Evolutionary conservation across 1,140 invertebrate genomes (phyloP).

Genomic region (Camponotus vicinus): DNA sequence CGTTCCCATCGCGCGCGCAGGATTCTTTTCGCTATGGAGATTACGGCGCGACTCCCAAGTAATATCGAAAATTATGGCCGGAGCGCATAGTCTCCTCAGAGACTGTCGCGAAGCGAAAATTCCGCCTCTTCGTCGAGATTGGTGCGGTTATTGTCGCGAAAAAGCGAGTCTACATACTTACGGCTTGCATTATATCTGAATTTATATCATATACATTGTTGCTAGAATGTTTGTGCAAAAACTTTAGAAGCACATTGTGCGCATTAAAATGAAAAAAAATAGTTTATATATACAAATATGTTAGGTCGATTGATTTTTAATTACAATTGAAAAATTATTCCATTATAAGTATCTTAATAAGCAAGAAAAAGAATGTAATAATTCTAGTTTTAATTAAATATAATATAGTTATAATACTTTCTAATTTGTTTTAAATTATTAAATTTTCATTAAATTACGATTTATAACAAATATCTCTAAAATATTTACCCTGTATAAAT

Average conservation of each 20-base stretch:
- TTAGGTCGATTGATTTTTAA: not conserved
- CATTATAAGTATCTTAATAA: not conserved
- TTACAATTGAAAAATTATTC: not conserved
- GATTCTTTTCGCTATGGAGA: conserved; percentile 46
- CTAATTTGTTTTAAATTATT: not conserved
- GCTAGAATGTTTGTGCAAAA: not conserved
- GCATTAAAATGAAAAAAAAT: not conserved
- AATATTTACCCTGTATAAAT: not conserved
- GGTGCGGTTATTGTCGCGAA: not conserved
- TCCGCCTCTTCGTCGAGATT: not conserved
- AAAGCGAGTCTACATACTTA: not conserved
- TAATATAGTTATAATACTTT: not conserved
- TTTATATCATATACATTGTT: not conserved
- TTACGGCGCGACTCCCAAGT: conserved; percentile 17
- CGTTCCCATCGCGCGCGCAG: conserved; percentile 9
- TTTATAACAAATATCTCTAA: not conserved
- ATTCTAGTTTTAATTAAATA: not conserved
- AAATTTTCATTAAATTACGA: not conserved
- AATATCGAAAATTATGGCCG: conserved; percentile 48
- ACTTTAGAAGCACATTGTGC: not conserved
- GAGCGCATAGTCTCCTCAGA: not conserved
- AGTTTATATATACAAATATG: not conserved
- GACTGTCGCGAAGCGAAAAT: conserved; percentile 38
- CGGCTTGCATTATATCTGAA: not conserved
- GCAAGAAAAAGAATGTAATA: not conserved